A percentile compares a stretch with the other conserved stretches of the same genome.
Evolutionary conservation across 2,888 invertebrate species (phyloP).

Genomic region (Gortyna flavago): DNA sequence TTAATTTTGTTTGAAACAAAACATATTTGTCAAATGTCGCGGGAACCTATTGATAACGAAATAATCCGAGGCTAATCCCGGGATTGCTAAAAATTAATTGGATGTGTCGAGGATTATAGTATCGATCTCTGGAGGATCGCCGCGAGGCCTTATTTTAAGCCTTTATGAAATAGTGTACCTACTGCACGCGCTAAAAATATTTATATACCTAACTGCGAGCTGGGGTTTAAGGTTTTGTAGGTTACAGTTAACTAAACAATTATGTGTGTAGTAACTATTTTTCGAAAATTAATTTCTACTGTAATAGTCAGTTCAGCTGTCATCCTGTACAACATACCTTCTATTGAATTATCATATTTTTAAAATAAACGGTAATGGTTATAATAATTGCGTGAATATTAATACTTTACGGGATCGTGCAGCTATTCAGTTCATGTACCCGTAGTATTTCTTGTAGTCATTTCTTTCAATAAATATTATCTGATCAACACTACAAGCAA

Average conservation of each 20-base stretch:
- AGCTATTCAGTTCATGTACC: not conserved
- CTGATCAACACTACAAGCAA: no score
- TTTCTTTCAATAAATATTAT: not conserved
- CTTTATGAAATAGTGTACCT: not conserved
- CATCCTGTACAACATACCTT: not conserved
- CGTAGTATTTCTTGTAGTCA: not conserved
- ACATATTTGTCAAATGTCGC: constrained; percentile 1
- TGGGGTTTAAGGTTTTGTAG: not conserved
- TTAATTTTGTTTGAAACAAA: not conserved
- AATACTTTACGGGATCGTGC: not conserved
- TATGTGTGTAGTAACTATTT: not conserved
- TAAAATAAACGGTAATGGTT: not conserved
- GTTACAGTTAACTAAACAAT: not conserved
- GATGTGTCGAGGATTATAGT: constrained; percentile 18
- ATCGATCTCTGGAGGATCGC: constrained; percentile 18
- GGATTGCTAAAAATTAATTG: constrained; percentile 44
- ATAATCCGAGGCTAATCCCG: constrained; percentile 23
- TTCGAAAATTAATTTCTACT: not conserved
- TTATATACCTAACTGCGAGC: not conserved
- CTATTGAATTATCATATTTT: not conserved
- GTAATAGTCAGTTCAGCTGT: not conserved
- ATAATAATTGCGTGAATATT: not conserved
- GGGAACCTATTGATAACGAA: constrained; percentile 7
- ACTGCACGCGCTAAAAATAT: not conserved
- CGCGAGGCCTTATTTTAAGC: constrained; percentile 11